phyloP scores from a whole-genome alignment of 2,113 vertebrate species.

The Dasyurus viverrinus region DNA sequence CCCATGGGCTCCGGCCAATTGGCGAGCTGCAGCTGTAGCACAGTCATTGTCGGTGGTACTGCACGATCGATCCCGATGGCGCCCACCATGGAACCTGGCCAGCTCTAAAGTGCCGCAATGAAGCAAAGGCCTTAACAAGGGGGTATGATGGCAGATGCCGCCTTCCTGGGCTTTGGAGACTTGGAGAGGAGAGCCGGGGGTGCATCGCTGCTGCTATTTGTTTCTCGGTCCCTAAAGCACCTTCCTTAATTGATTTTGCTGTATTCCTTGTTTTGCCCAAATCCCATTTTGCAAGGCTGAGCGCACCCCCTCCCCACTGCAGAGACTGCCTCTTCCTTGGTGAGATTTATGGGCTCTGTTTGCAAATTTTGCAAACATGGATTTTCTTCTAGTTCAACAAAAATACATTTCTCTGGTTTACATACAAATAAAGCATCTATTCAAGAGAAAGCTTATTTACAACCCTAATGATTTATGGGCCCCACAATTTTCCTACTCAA shows the following conservation, averaged over 20 bases:
- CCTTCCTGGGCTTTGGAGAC: not conserved
- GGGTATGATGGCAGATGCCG: too few relatives aligned
- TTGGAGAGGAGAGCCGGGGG: not conserved
- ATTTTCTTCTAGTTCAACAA: conserved; percentile 57
- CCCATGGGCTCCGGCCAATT: not conserved
- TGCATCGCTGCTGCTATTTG: conserved; percentile 32
- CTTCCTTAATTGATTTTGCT: conserved; percentile 72
- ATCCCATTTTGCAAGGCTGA: conserved; percentile 59
- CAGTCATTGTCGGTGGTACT: not conserved
- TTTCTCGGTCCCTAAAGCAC: conserved; percentile 58
- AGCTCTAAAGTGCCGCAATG: conserved; percentile 4
- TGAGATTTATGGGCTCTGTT: conserved; percentile 68
- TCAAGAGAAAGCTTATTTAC: conserved; percentile 62
- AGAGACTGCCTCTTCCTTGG: conserved; percentile 48
- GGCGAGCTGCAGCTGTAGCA: not conserved
- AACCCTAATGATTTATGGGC: conserved; percentile 50
- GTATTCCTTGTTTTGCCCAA: conserved; percentile 64
- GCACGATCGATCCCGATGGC: not conserved
- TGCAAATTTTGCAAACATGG: conserved; percentile 57
- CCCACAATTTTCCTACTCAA: not conserved
- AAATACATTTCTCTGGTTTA: conserved; percentile 49
- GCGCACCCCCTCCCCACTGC: conserved; percentile 58
- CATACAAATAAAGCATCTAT: conserved; percentile 53
- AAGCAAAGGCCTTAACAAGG: conserved; percentile 61
- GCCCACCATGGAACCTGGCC: not conserved